Evolutionary conservation across 1,140 invertebrate genomes (phyloP), one percentile per base, ranked within the genome.

Genomic region (Notospermus geniculatus): DNA sequence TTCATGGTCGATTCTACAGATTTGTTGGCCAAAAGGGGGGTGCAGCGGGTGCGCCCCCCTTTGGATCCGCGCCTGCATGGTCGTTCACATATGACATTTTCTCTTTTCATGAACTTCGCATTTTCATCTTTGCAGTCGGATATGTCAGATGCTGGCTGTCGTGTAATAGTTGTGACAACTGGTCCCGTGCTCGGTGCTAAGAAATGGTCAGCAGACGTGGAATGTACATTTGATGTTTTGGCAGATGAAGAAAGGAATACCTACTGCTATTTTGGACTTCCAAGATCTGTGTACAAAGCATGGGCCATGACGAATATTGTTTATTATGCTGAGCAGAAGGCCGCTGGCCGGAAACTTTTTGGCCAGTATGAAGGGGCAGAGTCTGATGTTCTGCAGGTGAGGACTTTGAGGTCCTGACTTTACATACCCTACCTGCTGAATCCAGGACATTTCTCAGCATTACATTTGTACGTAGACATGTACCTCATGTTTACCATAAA

Each of bases 321-420:
- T 2, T 77, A 71, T 46, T 77, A 77, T 67, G 71, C 67, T 22
- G 72, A 77, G 54, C 67, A 72, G 50, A 73, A 74, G 66, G 54
- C 62, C n/a, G 62, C 68, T 11, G 73, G 71, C 2, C 66, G 69
- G 53, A 59, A 58, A 5, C 53, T 75, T n/a, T 71, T 71, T 11
- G 71, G 67, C 50, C 73, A 72, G 11, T 77, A 72, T 54, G 70
- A 72, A 54, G 68, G 75, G 55, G 61, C 75, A 22, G 68, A 75
- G 52, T 73, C 75, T 66, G 75, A 77, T 50, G 60, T 70, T 5
- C 64, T 69, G 30, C 75, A 75, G 68, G 72, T 74, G 13, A 30
- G 39, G n/a, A 36, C 15, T 36, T 36, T 36, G n/a, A n/a, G n/a
- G n/a, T n/a, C 4, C 4, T 36, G 32, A 36, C 32, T 36, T 36